phyloP scores from a whole-genome alignment of 2,888 invertebrate species.

The Drosophila buzzatii region DNA sequence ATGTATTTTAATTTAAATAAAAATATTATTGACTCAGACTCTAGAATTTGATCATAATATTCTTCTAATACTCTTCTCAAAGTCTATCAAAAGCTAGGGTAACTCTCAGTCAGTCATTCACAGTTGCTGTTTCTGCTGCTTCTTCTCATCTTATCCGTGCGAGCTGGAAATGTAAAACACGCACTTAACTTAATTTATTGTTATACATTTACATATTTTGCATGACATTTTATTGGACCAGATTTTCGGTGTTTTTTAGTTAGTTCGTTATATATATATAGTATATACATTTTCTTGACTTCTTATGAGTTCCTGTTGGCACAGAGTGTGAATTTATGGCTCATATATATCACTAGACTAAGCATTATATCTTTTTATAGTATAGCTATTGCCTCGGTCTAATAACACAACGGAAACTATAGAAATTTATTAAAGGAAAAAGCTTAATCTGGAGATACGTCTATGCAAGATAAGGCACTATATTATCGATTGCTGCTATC shows the following conservation, averaged over 20 bases:
- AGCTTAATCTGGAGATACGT: neutral
- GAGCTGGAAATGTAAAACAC: conserved; percentile 60
- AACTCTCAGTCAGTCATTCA: neutral
- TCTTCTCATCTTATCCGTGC: neutral
- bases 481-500: neutral
- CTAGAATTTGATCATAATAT: too few species aligned
- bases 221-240: conserved; percentile 53
- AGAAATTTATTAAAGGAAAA: neutral
- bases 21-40: too few species aligned
- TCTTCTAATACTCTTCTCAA: too few species aligned
- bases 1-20: too few species aligned
- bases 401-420: neutral
- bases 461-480: neutral
- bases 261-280: too few species aligned
- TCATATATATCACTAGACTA: conserved; percentile 35
- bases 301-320: conserved; percentile 30
- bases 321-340: conserved; percentile 52
- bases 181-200: conserved; percentile 67
- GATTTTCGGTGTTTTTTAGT: neutral
- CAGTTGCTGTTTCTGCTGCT: neutral
- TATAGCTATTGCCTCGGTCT: neutral
- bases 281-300: conserved; percentile 2
- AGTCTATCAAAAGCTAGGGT: neutral
- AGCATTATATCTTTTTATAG: neutral
- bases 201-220: conserved; percentile 69